Conservation (phyloP, 2,113 vertebrate genomes). For the Reinhardtius hippoglossoides region DNA sequence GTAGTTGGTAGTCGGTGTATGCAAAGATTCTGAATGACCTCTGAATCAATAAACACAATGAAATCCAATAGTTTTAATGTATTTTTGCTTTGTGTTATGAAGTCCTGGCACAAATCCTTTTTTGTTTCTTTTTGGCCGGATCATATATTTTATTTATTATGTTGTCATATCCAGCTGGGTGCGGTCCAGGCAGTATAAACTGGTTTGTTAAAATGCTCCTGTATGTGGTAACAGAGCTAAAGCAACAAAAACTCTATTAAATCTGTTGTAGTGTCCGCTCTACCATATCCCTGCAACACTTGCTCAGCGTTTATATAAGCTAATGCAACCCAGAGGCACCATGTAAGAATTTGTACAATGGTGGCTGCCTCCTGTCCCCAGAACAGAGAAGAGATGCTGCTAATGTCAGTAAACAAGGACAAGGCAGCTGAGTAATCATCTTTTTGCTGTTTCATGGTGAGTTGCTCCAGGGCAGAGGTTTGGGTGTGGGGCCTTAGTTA, state of each 20-base stretch:
- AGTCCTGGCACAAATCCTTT: slow-evolving; percentile 15
- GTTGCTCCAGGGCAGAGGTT: slow-evolving; percentile 1
- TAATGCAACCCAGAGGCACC: slow-evolving; percentile 21
- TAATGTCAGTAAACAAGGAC: too few species aligned
- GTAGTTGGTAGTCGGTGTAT: slow-evolving; percentile 7
- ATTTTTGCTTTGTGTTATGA: slow-evolving; percentile 34
- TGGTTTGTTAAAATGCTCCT: slow-evolving; percentile 1
- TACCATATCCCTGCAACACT: slow-evolving; percentile 31
- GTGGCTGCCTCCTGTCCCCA: slow-evolving; percentile 15
- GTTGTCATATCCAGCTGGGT: neutral
- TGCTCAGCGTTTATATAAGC: slow-evolving; percentile 35
- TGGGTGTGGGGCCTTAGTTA: neutral
- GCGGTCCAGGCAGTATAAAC: neutral
- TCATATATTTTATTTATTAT: slow-evolving; percentile 47
- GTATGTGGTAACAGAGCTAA: slow-evolving; percentile 1
- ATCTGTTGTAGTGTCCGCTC: neutral
- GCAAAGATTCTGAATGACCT: slow-evolving; percentile 31
- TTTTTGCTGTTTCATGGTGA: slow-evolving; percentile 12
- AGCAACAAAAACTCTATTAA: slow-evolving; percentile 8
- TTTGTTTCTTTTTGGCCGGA: slow-evolving; percentile 29
- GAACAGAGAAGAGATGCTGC: neutral
- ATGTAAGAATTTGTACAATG: slow-evolving; percentile 23
- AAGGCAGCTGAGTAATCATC: slow-evolving; percentile 43
- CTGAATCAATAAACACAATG: slow-evolving; percentile 53
- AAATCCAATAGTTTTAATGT: slow-evolving; percentile 64